Evolutionary conservation across 92 coral and sea anemone species (phyloP).

Genomic region (Nematostella vectensis): DNA sequence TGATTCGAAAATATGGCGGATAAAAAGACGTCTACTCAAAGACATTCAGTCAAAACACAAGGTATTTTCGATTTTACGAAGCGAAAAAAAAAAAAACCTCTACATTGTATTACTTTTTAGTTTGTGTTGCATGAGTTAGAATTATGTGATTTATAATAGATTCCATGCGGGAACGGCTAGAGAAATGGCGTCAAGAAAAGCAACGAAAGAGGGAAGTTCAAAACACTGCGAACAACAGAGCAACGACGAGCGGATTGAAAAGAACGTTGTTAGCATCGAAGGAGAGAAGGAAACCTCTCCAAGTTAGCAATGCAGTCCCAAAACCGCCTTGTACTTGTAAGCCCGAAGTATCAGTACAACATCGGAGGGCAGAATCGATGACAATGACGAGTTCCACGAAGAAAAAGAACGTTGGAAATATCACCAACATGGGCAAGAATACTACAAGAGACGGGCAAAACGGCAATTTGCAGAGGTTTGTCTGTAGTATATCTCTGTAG

Average conservation of each 20-base stretch:
- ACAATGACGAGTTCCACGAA: no score
- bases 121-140: no score
- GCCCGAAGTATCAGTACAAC: not conserved
- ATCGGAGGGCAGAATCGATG: no score
- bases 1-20: conserved; percentile 1
- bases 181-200: not conserved
- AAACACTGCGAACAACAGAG: not conserved
- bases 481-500: no score
- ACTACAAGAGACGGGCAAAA: not conserved
- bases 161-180: not conserved
- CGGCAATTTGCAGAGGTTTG: no score
- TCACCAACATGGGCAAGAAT: not conserved
- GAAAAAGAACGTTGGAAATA: not conserved
- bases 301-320: not conserved
- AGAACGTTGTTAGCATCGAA: no score
- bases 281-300: no score
- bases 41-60: not conserved
- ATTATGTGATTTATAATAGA: not conserved
- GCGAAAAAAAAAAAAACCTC: not conserved
- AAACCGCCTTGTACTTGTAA: not conserved
- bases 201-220: not conserved
- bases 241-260: no score
- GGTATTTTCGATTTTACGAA: not conserved
- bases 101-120: not conserved
- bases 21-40: not conserved